Evolutionary conservation across 2,797 vertebrate genomes (phyloP).

Genomic region (Gobio occitaniae): DNA sequence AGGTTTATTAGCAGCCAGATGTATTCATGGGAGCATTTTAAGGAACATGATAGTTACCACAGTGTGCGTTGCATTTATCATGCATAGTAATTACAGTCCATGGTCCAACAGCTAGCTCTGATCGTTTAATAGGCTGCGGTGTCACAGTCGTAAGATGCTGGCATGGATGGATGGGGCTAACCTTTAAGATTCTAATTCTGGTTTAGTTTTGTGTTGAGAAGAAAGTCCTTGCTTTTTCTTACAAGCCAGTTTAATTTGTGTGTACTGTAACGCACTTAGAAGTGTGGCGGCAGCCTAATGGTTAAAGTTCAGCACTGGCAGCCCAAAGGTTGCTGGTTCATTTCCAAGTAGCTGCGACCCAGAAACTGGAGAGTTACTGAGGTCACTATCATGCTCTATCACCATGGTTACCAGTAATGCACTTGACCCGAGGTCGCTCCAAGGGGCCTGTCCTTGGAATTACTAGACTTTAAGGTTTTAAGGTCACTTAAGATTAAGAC

Average conservation of each 20-base stretch:
- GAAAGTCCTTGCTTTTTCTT: slow-evolving; percentile 23
- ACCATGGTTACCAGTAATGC: slow-evolving; percentile 29
- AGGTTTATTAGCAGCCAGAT: slow-evolving; percentile 19
- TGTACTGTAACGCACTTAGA: neutral
- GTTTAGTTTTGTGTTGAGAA: slow-evolving; percentile 52
- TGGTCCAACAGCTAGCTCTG: slow-evolving; percentile 51
- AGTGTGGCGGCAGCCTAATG: neutral
- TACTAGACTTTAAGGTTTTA: slow-evolving; percentile 1
- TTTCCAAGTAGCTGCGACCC: slow-evolving; percentile 8
- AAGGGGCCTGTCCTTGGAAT: neutral
- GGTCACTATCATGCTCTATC: slow-evolving; percentile 18
- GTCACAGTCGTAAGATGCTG: slow-evolving; percentile 54
- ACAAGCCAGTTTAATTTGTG: slow-evolving; percentile 18
- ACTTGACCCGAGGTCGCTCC: slow-evolving; percentile 18
- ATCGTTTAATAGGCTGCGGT: slow-evolving; percentile 59
- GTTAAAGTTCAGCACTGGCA: slow-evolving; percentile 24
- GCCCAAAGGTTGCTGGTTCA: slow-evolving; percentile 26
- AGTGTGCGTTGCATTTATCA: slow-evolving; percentile 42
- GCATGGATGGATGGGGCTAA: slow-evolving; percentile 63
- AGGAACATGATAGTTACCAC: slow-evolving; percentile 35
- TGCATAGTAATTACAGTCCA: slow-evolving; percentile 49
- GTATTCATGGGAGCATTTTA: slow-evolving; percentile 29
- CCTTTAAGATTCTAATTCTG: slow-evolving; percentile 62
- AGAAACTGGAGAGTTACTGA: slow-evolving; percentile 10
- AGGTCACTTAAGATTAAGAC: neutral